Percentiles rank a stretch among this genome's conserved stretches.
Evolutionary conservation across 2,888 invertebrate genomes (phyloP).

Genomic region (Himalopsyche anomala): DNA sequence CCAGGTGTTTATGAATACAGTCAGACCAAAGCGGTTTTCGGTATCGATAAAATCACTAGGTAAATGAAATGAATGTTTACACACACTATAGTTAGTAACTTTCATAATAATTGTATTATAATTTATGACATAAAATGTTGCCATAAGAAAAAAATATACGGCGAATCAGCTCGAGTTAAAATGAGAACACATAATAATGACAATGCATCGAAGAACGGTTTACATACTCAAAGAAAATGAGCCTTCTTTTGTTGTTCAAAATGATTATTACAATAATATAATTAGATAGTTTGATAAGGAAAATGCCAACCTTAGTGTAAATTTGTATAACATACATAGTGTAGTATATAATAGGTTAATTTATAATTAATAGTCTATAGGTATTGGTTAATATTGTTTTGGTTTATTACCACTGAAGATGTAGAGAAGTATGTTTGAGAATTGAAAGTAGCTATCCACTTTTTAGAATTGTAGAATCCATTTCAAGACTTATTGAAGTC

Average conservation of each 20-base stretch:
- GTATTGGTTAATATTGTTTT: constrained; percentile 39
- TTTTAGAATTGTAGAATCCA: constrained; percentile 1
- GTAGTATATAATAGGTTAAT: constrained; percentile 43
- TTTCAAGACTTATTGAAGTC: constrained; percentile 26
- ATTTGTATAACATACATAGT: constrained; percentile 40
- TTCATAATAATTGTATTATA: constrained; percentile 12
- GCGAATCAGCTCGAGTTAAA: constrained; percentile 37
- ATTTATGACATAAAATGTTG: constrained; percentile 38
- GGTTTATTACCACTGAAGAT: neutral
- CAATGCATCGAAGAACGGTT: neutral
- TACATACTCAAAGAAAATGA: constrained; percentile 32
- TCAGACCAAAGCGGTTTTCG: constrained; percentile 35
- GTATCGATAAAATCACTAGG: constrained; percentile 32
- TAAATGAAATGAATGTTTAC: constrained; percentile 31
- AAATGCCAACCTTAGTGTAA: constrained; percentile 61
- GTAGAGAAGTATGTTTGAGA: neutral
- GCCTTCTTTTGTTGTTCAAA: constrained; percentile 34
- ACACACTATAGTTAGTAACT: constrained; percentile 9
- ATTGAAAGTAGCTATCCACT: constrained; percentile 24
- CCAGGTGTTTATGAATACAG: neutral
- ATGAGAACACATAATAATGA: neutral
- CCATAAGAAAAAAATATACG: constrained; percentile 29
- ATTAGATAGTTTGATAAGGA: constrained; percentile 50
- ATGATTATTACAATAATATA: constrained; percentile 39
- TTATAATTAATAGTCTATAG: constrained; percentile 35